phyloP scores from a whole-genome alignment of 1,140 invertebrate genomes.

The Maconellicoccus hirsutus region DNA sequence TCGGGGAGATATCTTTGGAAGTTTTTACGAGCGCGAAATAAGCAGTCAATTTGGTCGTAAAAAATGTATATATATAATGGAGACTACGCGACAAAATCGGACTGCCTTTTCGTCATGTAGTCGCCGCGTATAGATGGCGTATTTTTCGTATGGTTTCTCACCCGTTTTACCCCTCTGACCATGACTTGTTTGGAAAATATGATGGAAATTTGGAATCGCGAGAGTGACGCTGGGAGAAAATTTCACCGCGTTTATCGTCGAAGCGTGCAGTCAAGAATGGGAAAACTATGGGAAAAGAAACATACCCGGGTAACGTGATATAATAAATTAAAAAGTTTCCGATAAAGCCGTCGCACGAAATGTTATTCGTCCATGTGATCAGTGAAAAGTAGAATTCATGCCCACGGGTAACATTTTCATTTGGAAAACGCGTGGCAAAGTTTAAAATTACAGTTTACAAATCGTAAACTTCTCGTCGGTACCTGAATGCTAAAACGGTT shows the following conservation, averaged over 20 bases:
- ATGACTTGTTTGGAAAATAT: too few species aligned
- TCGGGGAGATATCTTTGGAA: not conserved
- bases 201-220: not conserved
- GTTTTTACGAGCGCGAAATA: slow-evolving; percentile 20
- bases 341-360: not conserved
- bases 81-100: too few species aligned
- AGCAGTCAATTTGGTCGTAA: slow-evolving; percentile 7
- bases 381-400: not conserved
- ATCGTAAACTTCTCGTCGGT: slow-evolving; percentile 18
- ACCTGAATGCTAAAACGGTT: slow-evolving; percentile 21
- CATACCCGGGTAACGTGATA: not conserved
- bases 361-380: not conserved
- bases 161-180: too few species aligned
- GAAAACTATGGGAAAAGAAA: too few species aligned
- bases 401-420: slow-evolving; percentile 19
- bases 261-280: too few species aligned
- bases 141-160: too few species aligned
- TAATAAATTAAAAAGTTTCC: slow-evolving; percentile 1
- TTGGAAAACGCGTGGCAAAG: slow-evolving; percentile 11
- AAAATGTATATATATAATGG: not conserved
- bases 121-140: too few species aligned
- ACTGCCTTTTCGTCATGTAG: too few species aligned
- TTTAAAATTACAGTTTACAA: slow-evolving; percentile 22
- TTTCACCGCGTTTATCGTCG: too few species aligned
- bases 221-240: too few species aligned